Base-by-base conservation (phyloP, 2,113 vertebrate species). In the Psettodes erumei region DNA sequence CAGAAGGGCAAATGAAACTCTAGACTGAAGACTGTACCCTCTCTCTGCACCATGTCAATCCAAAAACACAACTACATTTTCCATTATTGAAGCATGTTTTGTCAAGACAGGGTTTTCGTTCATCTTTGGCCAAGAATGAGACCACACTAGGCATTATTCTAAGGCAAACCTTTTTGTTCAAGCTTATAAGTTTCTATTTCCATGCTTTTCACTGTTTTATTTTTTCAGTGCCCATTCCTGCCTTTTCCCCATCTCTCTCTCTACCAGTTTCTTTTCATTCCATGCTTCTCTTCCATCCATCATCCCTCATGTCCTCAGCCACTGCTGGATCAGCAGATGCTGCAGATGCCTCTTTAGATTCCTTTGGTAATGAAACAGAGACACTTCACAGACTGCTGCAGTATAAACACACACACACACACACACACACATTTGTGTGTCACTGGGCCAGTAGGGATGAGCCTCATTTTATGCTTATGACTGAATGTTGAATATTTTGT, bases 281-380 rank as follows among this genome's bases (percentile, higher is more conserved):
- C 33, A 9, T 19, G 48, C 28, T 30, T 51, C 33, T 43, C 11
- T 45, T 56, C 50, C 40, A 66, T 75, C 78, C 40, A 61, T 70
- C 72, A 60, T 28, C 19, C 27, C 16, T 62, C 28, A 30, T 21
- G 30, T 53, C 40, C 69, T 48, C 45, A 77, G 74, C 37, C 71
- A 60, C 27, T 66, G 66, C 71, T 71, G 59, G 6, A 23, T 80
- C 63, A 74, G 84, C 76, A 77, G 38, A 69, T 69, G 18, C 27
- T 77, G 47, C 55, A 58, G 28, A 72, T 19, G 23, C 40, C 50
- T 47, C 66, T 47, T 51, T 51, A 15, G 9, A 38, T 53, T 66
- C 33, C 38, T 42, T 48, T 75, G 51, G 10, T 64, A 73, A 43
- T 77, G 33, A 66, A 56, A 59, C 23, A 32, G 42, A 12, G 45